Base-by-base conservation (phyloP, 1,140 invertebrate genomes). In the Hylaeus volcanicus region DNA sequence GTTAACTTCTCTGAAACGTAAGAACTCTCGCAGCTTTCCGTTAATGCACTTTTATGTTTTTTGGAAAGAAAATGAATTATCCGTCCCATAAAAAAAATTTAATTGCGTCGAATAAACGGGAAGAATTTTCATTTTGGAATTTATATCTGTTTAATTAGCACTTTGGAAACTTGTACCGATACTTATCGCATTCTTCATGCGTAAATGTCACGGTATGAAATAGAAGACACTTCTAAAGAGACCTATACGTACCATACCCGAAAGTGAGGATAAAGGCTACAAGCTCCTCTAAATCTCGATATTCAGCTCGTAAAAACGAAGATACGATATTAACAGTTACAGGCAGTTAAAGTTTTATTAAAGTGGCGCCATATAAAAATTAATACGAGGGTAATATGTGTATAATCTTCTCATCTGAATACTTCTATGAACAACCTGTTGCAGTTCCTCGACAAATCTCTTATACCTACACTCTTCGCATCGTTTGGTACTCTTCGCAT, bases 361-460 rank as follows among this genome's bases (percentile, higher is more conserved):
- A 53, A 55, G 3, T 53, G 11, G 3, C 15, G 45, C 14, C 8
- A 2, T 43, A 68, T 68, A 53, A 70, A 70, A 77, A 69, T 26
- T n/a, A 70, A 77, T 61, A 41, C 56, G 1, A 45, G 37, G 3
- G 15, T 9, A 41, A 72, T 53, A 14, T 9, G 5, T 8, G 11
- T 60, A 53, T 43, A 70, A 77, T 51, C 37, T 37, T n/a, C 15
- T 14, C 26, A 55, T 61, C 15, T 37, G 4, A 51, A 61, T 41
- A 43, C 55, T 26, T 43, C 74, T 51, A 60, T 60, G 56, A 71
- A 39, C 75, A 71, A 76, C 75, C 58, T 72, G 68, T 78, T 71
- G 75, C 75, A 12, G n/a, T 63, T 60, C 39, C 15, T 60, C 45
- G 26, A 61, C 37, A 70, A 48, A 77, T 61, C 15, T 53, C 39